Conservation (phyloP, 1,140 invertebrate species). For the Lysiphlebus fabarum region DNA sequence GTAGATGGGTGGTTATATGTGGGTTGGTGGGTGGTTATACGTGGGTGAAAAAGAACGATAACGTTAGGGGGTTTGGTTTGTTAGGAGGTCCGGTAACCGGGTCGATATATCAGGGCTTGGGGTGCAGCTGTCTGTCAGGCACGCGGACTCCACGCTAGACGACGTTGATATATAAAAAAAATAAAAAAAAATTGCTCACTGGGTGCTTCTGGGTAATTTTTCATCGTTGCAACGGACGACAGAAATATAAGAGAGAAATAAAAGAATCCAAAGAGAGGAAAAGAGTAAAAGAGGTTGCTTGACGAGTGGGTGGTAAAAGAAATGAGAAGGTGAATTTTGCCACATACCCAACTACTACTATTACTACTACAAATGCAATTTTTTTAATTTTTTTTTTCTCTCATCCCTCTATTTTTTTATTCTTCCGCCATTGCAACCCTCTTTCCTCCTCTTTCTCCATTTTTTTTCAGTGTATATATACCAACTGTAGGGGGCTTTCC, state of each 20-base stretch:
- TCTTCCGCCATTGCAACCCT: conserved; percentile 10
- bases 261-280: conserved; percentile 45
- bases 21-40: neutral
- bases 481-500: conserved; percentile 11
- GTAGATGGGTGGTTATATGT: no score
- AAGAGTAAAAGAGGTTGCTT: conserved; percentile 35
- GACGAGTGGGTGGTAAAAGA: conserved; percentile 41
- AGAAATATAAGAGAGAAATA: conserved; percentile 37
- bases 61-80: conserved; percentile 20
- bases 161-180: conserved; percentile 33
- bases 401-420: conserved; percentile 4
- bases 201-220: conserved; percentile 51
- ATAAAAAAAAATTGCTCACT: conserved; percentile 32
- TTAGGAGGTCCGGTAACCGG: conserved; percentile 33
- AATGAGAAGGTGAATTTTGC: conserved; percentile 32
- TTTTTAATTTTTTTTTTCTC: neutral
- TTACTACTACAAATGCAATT: neutral
- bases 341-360: conserved; percentile 14
- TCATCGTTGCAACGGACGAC: conserved; percentile 51
- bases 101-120: conserved; percentile 54
- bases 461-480: no score
- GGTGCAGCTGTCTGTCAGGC: conserved; percentile 53
- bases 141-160: conserved; percentile 47
- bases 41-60: conserved; percentile 8
- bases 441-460: conserved; percentile 23